phyloP scores from a whole-genome alignment of 2,888 invertebrate species.

The Dryobotodes eremita region DNA sequence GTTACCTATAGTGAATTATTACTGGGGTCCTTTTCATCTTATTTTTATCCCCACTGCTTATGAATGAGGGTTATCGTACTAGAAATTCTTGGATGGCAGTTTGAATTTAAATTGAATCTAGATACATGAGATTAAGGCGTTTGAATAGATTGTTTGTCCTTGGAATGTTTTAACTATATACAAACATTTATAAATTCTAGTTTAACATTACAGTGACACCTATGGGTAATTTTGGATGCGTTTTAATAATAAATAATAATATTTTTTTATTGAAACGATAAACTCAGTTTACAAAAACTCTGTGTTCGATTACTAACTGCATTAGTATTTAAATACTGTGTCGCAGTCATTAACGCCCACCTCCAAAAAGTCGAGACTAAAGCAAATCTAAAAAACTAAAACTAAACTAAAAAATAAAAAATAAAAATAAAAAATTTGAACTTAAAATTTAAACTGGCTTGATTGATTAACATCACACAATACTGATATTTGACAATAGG shows the following conservation, averaged over 20 bases:
- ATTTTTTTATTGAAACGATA: no score
- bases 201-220: neutral
- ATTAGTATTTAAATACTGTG: no score
- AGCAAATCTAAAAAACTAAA: no score
- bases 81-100: constrained; percentile 13
- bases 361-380: no score
- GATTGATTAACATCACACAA: neutral
- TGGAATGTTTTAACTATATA: neutral
- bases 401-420: no score
- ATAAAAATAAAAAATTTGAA: no score
- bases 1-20: constrained; percentile 47
- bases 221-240: neutral
- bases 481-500: neutral
- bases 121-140: neutral
- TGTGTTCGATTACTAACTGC: no score
- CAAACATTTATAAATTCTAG: no score
- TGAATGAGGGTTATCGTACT: constrained; percentile 43
- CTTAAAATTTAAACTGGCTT: no score
- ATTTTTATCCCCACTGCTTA: constrained; percentile 41
- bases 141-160: neutral
- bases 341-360: no score
- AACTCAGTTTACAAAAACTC: no score
- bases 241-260: no score
- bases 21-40: constrained; percentile 46
- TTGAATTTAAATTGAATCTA: constrained; percentile 46